Evolutionary conservation across 92 coral and sea anemone genomes (phyloP).

Genomic region (Isaurus tuberculatus): DNA sequence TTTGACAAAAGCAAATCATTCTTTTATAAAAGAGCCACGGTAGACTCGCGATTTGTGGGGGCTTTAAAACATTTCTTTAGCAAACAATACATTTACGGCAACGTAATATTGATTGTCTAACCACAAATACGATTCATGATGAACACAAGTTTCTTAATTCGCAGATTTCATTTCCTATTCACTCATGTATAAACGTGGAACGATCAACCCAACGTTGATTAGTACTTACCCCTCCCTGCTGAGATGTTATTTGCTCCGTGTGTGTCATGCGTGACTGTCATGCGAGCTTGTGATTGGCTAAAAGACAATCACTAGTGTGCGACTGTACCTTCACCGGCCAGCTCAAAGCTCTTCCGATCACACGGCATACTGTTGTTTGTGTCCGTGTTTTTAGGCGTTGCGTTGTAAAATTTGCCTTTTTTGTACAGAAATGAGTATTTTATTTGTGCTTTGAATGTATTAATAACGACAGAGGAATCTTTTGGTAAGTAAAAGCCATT

Average conservation of each 20-base stretch:
- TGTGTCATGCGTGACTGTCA: conserved; percentile 47
- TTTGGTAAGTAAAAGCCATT: conserved; percentile 18
- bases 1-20: not conserved
- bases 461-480: not conserved
- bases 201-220: not conserved
- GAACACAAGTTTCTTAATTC: not conserved
- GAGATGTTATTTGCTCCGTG: not conserved
- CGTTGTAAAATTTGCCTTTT: conserved; percentile 1
- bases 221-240: conserved; percentile 7
- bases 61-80: no score
- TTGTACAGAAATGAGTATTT: conserved; percentile 8
- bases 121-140: not conserved
- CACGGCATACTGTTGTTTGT: conserved; percentile 1
- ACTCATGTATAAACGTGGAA: not conserved
- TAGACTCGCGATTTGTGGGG: not conserved
- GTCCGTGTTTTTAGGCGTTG: not conserved
- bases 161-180: not conserved
- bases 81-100: not conserved
- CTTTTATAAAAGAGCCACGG: not conserved
- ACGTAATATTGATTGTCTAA: not conserved
- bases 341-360: conserved; percentile 10
- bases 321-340: conserved; percentile 11
- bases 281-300: conserved; percentile 38
- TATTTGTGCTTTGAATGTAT: not conserved
- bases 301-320: conserved; percentile 25